Evolutionary conservation across 2,797 vertebrate species (phyloP).

Genomic region (Pangasius mekongensis): DNA sequence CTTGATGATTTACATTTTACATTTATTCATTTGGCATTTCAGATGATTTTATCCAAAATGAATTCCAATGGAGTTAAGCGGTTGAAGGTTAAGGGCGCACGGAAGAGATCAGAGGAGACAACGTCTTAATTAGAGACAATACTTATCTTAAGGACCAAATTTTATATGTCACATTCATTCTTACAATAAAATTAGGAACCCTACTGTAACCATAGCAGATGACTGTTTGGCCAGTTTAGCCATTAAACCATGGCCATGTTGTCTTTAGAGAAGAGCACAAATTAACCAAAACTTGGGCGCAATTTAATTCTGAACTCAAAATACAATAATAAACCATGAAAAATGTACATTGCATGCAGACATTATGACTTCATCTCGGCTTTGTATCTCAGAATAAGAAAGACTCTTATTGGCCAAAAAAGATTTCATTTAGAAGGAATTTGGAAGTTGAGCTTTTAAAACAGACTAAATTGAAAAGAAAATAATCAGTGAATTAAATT

Average conservation of each 20-base stretch:
- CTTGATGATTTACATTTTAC: background rate
- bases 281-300: background rate
- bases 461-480: background rate
- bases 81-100: background rate
- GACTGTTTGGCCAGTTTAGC: background rate
- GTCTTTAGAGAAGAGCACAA: conserved; percentile 8
- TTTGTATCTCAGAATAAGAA: background rate
- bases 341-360: background rate
- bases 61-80: background rate
- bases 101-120: background rate
- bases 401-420: background rate
- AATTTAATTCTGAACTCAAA: background rate
- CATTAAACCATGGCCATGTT: conserved; percentile 4
- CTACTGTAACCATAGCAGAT: conserved; percentile 17
- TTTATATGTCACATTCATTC: conserved; percentile 18
- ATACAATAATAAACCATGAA: conserved; percentile 6
- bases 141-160: conserved; percentile 9
- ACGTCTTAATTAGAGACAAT: conserved; percentile 8
- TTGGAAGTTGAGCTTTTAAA: background rate
- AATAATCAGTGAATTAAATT: background rate
- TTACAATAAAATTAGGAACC: conserved; percentile 18
- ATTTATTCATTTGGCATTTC: background rate
- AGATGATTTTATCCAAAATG: background rate
- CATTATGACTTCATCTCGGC: background rate
- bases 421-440: background rate